These are phyloP conservation scores for Neocrepidodera transversa DNA, from an alignment of 2,888 invertebrate genomes.

Conservation along the genomic window DNA sequence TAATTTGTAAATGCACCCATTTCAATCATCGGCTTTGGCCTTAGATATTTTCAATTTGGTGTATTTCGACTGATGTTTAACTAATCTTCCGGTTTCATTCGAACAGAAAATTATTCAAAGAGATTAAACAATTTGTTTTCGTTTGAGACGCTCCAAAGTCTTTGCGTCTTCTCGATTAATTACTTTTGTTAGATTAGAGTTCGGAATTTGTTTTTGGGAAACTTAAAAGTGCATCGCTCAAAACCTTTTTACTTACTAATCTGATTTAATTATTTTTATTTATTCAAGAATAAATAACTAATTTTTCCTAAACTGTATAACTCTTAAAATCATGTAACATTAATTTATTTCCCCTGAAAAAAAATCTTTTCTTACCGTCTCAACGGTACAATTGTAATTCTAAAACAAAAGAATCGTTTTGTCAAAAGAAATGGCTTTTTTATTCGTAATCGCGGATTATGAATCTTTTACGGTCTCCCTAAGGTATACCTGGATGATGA, in stretches of 20 bases:
- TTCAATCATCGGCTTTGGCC: constrained; percentile 49
- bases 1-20: constrained; percentile 57
- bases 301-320: no score
- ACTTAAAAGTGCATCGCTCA: not conserved
- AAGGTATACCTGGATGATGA: constrained; percentile 57
- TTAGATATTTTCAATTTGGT: constrained; percentile 44
- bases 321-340: not conserved
- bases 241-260: no score
- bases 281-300: no score
- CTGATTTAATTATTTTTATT: no score
- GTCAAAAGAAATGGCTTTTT: constrained; percentile 59
- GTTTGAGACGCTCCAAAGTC: constrained; percentile 30
- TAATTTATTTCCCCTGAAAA: not conserved
- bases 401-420: constrained; percentile 58
- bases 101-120: constrained; percentile 44
- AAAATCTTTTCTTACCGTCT: constrained; percentile 45
- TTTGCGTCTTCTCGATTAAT: constrained; percentile 20
- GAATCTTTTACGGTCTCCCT: constrained; percentile 57
- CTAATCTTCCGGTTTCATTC: constrained; percentile 37
- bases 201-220: constrained; percentile 7
- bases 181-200: constrained; percentile 24
- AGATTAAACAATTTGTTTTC: constrained; percentile 42
- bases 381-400: constrained; percentile 58
- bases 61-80: constrained; percentile 41
- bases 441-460: constrained; percentile 59